Evolutionary conservation across 2,797 vertebrate species (phyloP), one percentile per base, ranked within the genome.

Genomic region (Apodemus agrarius): DNA sequence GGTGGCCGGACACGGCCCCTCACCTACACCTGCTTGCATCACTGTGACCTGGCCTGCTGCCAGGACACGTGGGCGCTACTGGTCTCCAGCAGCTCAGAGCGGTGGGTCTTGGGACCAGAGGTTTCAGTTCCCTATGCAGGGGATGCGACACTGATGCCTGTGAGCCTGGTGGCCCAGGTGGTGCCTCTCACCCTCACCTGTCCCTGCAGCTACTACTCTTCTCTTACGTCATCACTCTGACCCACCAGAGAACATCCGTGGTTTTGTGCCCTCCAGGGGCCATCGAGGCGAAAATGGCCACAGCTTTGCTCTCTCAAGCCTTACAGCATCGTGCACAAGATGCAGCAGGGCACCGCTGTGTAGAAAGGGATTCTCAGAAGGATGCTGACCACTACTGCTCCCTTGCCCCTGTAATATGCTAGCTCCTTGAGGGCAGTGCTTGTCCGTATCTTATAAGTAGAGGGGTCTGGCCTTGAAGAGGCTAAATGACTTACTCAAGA

Each of bases 141-240:
- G 37, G 0, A 0, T 0, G 0, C 21, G 52, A 19, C 43, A 0
- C 52, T 52, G 72, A 37, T 43, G 19, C 26, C n/a, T 0, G 31
- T 14, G 67, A 52, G 21, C 54, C 22, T 24, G 37, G 10, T 61
- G 29, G 34, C 43, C 13, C 2, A 37, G 46, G 16, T 6, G 1
- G 19, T 2, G 0, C 11, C 67, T 54, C 80, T 61, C 1, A 0
- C 17, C 40, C 6, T 26, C 5, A 16, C 34, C 3, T 34, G 69
- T 6, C 4, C 88, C 6, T 57, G 37, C 12, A 14, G 75, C 40
- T n/a, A 34, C 57, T 2, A 19, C 0, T 14, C 69, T 6, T 65
- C 31, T 43, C 9, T 24, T 10, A 19, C 49, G 13, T 61, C 40
- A 0, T 67, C 79, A 49, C 4, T 31, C 29, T 6, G 0, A 6